These are phyloP conservation scores for Coregonus sp. DNA, from an alignment of 2,797 vertebrate genomes.

Conservation along the genomic window DNA sequence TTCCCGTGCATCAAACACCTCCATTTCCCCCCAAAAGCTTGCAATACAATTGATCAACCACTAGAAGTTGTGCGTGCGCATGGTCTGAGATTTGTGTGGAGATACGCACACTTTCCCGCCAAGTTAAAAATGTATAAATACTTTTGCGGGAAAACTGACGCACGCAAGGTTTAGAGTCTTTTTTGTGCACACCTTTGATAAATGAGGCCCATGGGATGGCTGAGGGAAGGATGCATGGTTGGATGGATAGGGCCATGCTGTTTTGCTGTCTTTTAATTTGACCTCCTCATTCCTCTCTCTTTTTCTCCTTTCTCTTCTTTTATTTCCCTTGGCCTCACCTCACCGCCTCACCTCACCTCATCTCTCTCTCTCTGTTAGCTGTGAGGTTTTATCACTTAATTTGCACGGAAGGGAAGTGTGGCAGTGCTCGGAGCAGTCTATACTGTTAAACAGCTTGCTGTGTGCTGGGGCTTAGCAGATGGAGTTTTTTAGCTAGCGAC, in stretches of 20 bases:
- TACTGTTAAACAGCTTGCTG: conserved; percentile 49
- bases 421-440: conserved; percentile 40
- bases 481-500: conserved; percentile 44
- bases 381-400: conserved; percentile 57
- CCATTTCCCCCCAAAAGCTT: too few species aligned
- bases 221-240: neutral
- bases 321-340: conserved; percentile 23
- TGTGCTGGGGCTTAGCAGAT: conserved; percentile 27
- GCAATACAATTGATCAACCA: too few species aligned
- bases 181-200: too few species aligned
- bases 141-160: too few species aligned
- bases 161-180: too few species aligned
- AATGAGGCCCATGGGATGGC: neutral
- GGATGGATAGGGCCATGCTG: neutral
- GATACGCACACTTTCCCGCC: too few species aligned
- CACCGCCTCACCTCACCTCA: conserved; percentile 36
- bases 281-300: conserved; percentile 34
- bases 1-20: too few species aligned
- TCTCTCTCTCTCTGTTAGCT: conserved; percentile 21
- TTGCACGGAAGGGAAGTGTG: conserved; percentile 49
- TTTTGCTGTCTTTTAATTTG: neutral
- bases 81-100: too few species aligned
- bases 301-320: conserved; percentile 33
- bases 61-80: too few species aligned
- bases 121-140: too few species aligned